phyloP scores from a whole-genome alignment of 1,140 invertebrate genomes.

The Calliopsis andreniformis region DNA sequence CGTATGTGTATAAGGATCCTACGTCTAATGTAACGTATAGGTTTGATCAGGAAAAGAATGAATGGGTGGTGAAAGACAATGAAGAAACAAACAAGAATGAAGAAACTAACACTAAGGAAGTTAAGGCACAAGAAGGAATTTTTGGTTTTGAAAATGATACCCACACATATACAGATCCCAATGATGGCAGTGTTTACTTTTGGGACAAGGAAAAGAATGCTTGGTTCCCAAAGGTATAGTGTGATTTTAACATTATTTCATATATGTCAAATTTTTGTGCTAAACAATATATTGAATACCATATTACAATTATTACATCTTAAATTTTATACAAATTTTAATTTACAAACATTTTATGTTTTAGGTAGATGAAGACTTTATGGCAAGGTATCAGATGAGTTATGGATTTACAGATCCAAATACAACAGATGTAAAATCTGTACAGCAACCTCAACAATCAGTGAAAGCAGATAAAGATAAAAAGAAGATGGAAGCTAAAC shows the following conservation, averaged over 20 bases:
- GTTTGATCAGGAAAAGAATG: conserved; percentile 81
- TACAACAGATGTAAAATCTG: conserved; percentile 21
- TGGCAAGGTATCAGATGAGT: conserved; percentile 97
- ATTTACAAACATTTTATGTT: conserved; percentile 43
- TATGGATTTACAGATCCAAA: conserved; percentile 89
- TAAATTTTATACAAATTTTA: too few species aligned
- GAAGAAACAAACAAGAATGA: conserved; percentile 70
- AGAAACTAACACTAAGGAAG: conserved; percentile 66
- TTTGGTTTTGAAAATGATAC: conserved; percentile 90
- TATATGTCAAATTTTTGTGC: too few species aligned
- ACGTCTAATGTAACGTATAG: conserved; percentile 77
- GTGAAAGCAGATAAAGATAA: conserved; percentile 61
- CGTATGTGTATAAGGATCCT: conserved; percentile 81
- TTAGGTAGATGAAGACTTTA: conserved; percentile 96
- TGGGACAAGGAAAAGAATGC: conserved; percentile 95
- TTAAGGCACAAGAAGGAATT: conserved; percentile 70
- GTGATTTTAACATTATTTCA: conserved; percentile 26
- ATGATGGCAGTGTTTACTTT: conserved; percentile 93
- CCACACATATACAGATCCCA: conserved; percentile 90
- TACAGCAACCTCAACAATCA: conserved; percentile 9
- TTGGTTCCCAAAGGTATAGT: conserved; percentile 94
- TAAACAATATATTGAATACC: too few species aligned
- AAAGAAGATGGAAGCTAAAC: conserved; percentile 72
- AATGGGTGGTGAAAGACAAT: conserved; percentile 83
- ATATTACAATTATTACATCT: too few species aligned